phyloP scores from a whole-genome alignment of 2,888 invertebrate genomes.

The Drosophila mimetica region DNA sequence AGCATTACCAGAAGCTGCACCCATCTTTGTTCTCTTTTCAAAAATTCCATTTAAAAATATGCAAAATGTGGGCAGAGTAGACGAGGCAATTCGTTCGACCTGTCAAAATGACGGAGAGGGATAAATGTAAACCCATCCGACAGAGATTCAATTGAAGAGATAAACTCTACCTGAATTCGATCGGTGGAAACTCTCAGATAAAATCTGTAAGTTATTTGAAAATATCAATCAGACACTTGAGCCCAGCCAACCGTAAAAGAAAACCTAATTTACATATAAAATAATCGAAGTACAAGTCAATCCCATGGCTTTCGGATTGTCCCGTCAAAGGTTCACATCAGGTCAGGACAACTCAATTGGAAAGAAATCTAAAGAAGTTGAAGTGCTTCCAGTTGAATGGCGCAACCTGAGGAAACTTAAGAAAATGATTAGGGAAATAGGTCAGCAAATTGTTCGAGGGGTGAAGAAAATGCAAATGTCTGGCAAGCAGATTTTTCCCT shows the following conservation, averaged over 20 bases:
- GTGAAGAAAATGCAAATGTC: slow-evolving; percentile 65
- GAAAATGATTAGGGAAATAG: slow-evolving; percentile 58
- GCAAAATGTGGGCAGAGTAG: slow-evolving; percentile 34
- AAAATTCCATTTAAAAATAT: slow-evolving; percentile 40
- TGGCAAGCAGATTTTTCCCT: slow-evolving; percentile 47
- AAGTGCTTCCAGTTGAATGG: slow-evolving; percentile 72
- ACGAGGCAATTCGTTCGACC: slow-evolving; percentile 42
- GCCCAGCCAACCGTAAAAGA: slow-evolving; percentile 41
- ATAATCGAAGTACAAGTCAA: slow-evolving; percentile 30
- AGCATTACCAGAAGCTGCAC: slow-evolving; percentile 58
- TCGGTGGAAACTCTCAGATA: slow-evolving; percentile 4
- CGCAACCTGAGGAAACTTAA: slow-evolving; percentile 29
- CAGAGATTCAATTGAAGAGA: slow-evolving; percentile 44
- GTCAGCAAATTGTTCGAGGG: slow-evolving; percentile 57
- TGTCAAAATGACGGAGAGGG: slow-evolving; percentile 40
- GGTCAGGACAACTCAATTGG: slow-evolving; percentile 61
- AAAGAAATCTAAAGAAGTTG: slow-evolving; percentile 48
- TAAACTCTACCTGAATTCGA: slow-evolving; percentile 16
- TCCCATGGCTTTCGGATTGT: slow-evolving; percentile 30
- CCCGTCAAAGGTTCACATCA: slow-evolving; percentile 24
- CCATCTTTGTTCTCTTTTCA: slow-evolving; percentile 40
- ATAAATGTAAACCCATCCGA: slow-evolving; percentile 24
- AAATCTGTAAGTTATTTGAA: slow-evolving; percentile 37
- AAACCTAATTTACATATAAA: slow-evolving; percentile 44
- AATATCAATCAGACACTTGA: slow-evolving; percentile 53